Conservation (phyloP, 2,797 vertebrate genomes). For the Protonibea diacanthus region DNA sequence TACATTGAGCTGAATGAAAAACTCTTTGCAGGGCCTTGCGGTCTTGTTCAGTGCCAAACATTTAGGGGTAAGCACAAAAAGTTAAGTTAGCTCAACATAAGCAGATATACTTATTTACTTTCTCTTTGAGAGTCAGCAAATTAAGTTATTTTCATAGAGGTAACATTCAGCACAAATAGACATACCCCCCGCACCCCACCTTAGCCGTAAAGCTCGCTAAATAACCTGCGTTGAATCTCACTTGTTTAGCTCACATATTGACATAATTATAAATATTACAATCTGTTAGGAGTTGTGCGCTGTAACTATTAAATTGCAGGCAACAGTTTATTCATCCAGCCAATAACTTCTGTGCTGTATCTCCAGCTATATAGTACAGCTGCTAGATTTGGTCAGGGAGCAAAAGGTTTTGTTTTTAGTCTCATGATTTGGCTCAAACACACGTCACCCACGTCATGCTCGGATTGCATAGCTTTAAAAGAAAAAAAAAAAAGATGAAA, state of each 20-base stretch:
- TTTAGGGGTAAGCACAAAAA: no score
- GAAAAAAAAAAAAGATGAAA: not conserved
- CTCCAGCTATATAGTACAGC: not conserved
- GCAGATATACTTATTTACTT: not conserved
- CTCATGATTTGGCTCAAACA: no score
- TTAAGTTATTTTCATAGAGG: no score
- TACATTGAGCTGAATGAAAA: no score
- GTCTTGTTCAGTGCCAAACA: no score
- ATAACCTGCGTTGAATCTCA: not conserved
- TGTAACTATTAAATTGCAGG: not conserved
- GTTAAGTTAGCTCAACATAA: not conserved
- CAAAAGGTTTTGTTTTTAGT: not conserved
- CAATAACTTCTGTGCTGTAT: not conserved
- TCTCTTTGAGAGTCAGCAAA: not conserved
- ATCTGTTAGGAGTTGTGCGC: rapidly evolving
- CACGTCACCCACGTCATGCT: not conserved
- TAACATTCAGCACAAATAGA: no score
- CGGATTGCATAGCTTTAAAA: not conserved
- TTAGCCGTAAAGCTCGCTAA: not conserved
- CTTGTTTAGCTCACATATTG: not conserved
- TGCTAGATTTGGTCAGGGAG: not conserved
- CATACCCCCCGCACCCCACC: no score
- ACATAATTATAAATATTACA: not conserved
- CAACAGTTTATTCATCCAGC: not conserved
- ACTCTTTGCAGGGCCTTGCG: no score